Evolutionary conservation across 2,797 vertebrate species (phyloP).

Genomic region (Linurgus olivaceus): DNA sequence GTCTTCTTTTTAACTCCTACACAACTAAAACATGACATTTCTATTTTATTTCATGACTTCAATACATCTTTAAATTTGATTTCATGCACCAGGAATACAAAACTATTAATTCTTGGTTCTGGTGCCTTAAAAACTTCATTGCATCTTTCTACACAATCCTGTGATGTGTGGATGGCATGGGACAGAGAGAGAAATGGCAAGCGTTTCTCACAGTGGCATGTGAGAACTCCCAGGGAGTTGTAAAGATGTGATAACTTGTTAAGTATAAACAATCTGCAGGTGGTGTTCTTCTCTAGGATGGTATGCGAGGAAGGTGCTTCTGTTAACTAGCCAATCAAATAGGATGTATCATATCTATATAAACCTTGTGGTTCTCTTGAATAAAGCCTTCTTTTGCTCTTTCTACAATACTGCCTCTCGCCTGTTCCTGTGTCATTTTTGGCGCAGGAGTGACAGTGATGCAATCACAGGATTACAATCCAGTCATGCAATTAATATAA

Average conservation of each 20-base stretch:
- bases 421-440: not conserved
- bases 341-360: not conserved
- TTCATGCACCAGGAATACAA: not conserved
- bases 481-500: not conserved
- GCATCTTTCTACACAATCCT: not conserved
- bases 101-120: not conserved
- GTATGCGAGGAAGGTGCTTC: not conserved
- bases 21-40: not conserved
- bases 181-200: not conserved
- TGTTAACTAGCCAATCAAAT: not conserved
- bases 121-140: not conserved
- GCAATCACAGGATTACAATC: not conserved
- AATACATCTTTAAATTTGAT: not conserved
- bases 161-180: not conserved
- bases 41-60: not conserved
- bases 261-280: not conserved
- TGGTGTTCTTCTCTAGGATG: not conserved
- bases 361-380: not conserved
- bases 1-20: not conserved
- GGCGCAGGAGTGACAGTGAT: not conserved
- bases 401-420: not conserved
- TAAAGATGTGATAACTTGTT: not conserved
- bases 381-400: not conserved
- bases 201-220: not conserved
- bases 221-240: not conserved